Evolutionary conservation across 2,113 vertebrate genomes (phyloP).

Genomic region (Aegithalos caudatus): DNA sequence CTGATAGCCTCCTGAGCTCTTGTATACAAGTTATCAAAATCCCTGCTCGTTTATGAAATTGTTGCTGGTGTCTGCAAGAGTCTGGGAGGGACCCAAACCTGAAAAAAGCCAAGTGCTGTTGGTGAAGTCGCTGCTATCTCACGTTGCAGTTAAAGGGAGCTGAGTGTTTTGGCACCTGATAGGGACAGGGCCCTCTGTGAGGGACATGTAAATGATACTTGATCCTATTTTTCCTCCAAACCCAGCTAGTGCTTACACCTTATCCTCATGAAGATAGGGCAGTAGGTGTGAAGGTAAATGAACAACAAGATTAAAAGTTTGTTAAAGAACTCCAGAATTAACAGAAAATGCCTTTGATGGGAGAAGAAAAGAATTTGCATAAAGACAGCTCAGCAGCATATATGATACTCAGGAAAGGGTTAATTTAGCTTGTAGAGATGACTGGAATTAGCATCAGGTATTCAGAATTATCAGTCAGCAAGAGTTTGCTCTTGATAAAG

Average conservation of each 20-base stretch:
- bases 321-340: background rate
- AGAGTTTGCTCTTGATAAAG: slow-evolving; percentile 6
- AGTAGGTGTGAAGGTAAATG: background rate
- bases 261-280: background rate
- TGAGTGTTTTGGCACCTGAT: background rate
- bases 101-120: background rate
- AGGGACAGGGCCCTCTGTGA: background rate
- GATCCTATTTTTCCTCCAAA: background rate
- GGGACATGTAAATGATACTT: background rate
- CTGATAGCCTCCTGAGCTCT: background rate
- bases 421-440: background rate
- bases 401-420: background rate
- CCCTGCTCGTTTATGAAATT: background rate
- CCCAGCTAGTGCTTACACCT: background rate
- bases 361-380: background rate
- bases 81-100: background rate
- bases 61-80: background rate
- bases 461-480: slow-evolving; percentile 7
- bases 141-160: background rate
- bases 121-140: rapidly evolving
- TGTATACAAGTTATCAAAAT: background rate
- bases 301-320: background rate
- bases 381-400: background rate
- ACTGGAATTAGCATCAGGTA: background rate
- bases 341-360: background rate